Base-by-base conservation (phyloP, 2,113 vertebrate species). In the Prietella phreatophila region DNA sequence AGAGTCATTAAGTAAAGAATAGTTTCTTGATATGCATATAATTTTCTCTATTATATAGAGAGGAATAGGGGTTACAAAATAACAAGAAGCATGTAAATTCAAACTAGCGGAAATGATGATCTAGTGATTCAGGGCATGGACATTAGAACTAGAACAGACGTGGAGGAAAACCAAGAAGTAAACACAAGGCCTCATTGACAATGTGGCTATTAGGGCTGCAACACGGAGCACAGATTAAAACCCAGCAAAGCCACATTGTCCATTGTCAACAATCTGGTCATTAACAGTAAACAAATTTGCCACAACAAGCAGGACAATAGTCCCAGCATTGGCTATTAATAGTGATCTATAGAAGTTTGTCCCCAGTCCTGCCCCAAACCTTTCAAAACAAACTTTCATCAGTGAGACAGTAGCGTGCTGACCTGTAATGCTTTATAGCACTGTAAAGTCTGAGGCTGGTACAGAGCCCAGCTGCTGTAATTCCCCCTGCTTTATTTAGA, bases 401-500 rank as follows among this genome's bases (percentile, higher is more conserved):
- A 82, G 55, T 55, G 17, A 83, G 56, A 82, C 67, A 30, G 27
- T 36, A 13, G 36, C 33, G 36, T 50, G 67, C 55, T 61, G 55
- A 50, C 42, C 47, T 81, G 61, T 86, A 53, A 75, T 20, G 81
- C 8, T 83, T 83, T 75, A 83, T 60, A 50, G 56, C n/a, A 0
- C 30, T 36, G 79, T 36, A 14, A 22, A 69, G 33, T 75, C 84
- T 85, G 25, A 3, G 27, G 36, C 79, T 60, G 53, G 36, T 75
- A 8, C 67, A 78, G 71, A 53, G 25, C 20, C 30, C 67, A 39
- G 56, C 39, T 25, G 58, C 81, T 83, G 80, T 86, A 89, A 86
- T 89, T 86, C 81, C 4, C 47, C 42, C 30, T 9, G 60, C 85
- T 83, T 83, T 89, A 89, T 89, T 83, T 86, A 86, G 88, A 83